phyloP scores from a whole-genome alignment of 2,113 vertebrate genomes.

The Myodes glareolus region DNA sequence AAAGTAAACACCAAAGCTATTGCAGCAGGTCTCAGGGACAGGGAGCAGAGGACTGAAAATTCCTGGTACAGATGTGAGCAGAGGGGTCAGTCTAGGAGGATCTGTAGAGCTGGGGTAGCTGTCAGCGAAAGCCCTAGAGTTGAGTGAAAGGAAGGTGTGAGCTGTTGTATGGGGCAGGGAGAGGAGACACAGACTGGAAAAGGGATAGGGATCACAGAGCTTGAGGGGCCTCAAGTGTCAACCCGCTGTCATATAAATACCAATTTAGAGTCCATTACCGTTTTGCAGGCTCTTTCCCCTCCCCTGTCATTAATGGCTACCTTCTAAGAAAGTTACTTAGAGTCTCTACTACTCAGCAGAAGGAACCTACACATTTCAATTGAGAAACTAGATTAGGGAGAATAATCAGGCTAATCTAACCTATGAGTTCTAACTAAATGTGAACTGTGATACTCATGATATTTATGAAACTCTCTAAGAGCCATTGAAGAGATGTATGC shows the following conservation, averaged over 20 bases:
- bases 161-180: background rate
- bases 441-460: background rate
- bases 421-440: background rate
- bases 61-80: background rate
- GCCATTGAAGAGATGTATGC: background rate
- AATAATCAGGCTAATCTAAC: background rate
- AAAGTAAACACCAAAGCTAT: no score
- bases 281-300: background rate
- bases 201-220: background rate
- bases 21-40: fast-evolving
- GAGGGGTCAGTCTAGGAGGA: background rate
- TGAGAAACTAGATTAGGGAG: background rate
- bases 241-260: background rate
- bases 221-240: no score
- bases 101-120: background rate
- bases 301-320: background rate
- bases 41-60: background rate
- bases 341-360: background rate
- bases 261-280: no score
- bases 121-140: background rate
- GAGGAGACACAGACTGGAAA: background rate
- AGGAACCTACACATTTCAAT: background rate
- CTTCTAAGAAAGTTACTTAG: background rate
- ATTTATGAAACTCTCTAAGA: background rate
- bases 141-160: no score